phyloP scores from a whole-genome alignment of 2,888 invertebrate genomes.

The Dynastes grantii region DNA sequence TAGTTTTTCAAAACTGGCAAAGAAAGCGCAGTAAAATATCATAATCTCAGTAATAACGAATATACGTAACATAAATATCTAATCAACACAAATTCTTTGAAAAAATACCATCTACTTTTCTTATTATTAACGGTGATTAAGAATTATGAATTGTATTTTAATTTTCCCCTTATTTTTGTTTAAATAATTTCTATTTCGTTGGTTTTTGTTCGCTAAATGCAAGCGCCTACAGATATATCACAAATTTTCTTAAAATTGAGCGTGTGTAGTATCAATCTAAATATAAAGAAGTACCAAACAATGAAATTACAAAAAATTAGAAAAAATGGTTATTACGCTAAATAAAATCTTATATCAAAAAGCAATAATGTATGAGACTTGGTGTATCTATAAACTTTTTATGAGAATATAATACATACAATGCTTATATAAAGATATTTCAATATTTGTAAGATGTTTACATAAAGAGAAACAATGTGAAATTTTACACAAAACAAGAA shows the following conservation, averaged over 20 bases:
- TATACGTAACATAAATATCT: constrained; percentile 19
- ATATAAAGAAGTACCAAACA: not conserved
- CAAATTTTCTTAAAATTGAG: too few species aligned
- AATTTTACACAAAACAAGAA: too few species aligned
- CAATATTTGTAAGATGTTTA: too few species aligned
- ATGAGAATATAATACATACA: constrained; percentile 4
- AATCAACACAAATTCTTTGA: not conserved
- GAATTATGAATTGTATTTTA: too few species aligned
- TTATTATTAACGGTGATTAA: not conserved
- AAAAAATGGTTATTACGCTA: too few species aligned
- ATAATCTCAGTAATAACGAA: not conserved
- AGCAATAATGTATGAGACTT: constrained; percentile 20
- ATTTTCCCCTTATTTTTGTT: too few species aligned
- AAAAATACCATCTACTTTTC: not conserved
- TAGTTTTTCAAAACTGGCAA: not conserved
- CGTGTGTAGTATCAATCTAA: too few species aligned
- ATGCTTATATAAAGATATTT: too few species aligned
- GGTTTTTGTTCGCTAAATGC: too few species aligned
- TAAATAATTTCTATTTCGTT: too few species aligned
- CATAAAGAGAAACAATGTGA: too few species aligned
- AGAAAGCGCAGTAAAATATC: not conserved
- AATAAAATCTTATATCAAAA: constrained; percentile 5
- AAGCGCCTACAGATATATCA: too few species aligned
- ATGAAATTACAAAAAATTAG: not conserved
- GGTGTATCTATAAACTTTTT: constrained; percentile 2